Base-by-base conservation (phyloP, 2,888 invertebrate species). In the Athalia cordata region DNA sequence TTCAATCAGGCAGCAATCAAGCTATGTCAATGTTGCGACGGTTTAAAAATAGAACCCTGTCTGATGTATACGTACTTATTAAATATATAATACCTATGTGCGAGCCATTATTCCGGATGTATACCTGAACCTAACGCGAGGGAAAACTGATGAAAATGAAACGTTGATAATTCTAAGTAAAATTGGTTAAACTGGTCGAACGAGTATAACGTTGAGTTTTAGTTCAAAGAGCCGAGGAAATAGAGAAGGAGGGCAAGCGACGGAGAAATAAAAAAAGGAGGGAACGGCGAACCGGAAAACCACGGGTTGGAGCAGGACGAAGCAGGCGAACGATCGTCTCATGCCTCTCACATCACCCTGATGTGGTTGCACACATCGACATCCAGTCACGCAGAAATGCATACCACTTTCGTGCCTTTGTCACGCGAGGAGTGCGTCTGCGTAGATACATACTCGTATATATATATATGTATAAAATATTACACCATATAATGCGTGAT, bases 251-350 rank as follows among this genome's bases (percentile, higher is more conserved):
- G 61, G n/a, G 61, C 11, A 15, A 61, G 61, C 7, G 61, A 61
- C 7, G 13, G n/a, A n/a, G 61, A 61, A 7, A 61, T 13, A 4
- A 43, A 29, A 43, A 43, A 15, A 50, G 43, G 29, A 68, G n/a
- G 59, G 59, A 72, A 59, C 72, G 47, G 59, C 47, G 47, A 72
- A 57, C 47, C 47, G 72, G 59, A 72, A 72, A 59, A 47, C 72
- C 47, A 59, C 72, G 72, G 52, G 59, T 3, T 15, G 47, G 8
- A 57, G 72, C 59, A n/a, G n/a, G 29, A 29, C 29, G 29, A 29
- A 29, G 29, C 29, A 29, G 29, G 72, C 47, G 59, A 7, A 47
- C 70, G 70, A 57, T 70, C 55, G 57, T 59, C 70, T 70, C 57
- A 13, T 45, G 52, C n/a, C 29, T 29, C 29, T 59, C 59, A 15